A percentile compares a stretch with the other conserved stretches of the same genome.
Conservation (phyloP, 1,140 invertebrate genomes). For the Monomorium pharaonis region DNA sequence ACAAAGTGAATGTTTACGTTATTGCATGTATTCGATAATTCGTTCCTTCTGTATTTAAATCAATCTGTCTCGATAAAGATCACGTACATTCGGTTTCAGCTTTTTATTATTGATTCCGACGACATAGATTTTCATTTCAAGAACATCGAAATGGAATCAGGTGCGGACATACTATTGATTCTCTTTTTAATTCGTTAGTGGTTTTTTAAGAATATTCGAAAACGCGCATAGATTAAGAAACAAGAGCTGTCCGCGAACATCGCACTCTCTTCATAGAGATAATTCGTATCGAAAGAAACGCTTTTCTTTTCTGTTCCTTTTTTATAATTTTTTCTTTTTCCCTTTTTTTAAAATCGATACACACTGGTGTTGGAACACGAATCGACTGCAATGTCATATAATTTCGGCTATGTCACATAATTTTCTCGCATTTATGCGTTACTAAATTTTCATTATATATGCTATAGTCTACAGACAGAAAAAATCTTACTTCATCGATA, state of each 20-base stretch:
- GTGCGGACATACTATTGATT: slow-evolving; percentile 47
- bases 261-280: slow-evolving; percentile 18
- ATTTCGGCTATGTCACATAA: slow-evolving; percentile 36
- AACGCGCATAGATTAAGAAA: slow-evolving; percentile 42
- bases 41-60: background rate
- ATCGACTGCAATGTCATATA: slow-evolving; percentile 49
- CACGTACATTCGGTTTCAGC: background rate
- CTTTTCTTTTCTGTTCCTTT: background rate
- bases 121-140: slow-evolving; percentile 44
- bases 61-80: slow-evolving; percentile 13
- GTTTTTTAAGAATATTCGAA: slow-evolving; percentile 15
- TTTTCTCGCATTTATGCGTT: slow-evolving; percentile 59
- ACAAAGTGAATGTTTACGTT: slow-evolving; percentile 29
- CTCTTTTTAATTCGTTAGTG: slow-evolving; percentile 31
- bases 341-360: slow-evolving; percentile 38
- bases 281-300: slow-evolving; percentile 42
- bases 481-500: slow-evolving; percentile 65
- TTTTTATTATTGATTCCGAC: slow-evolving; percentile 34
- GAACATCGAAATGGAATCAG: slow-evolving; percentile 51
- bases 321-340: background rate
- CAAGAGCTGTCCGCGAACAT: slow-evolving; percentile 50
- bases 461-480: slow-evolving; percentile 63
- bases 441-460: slow-evolving; percentile 64
- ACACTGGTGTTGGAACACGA: slow-evolving; percentile 55
- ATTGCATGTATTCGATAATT: slow-evolving; percentile 27